Evolutionary conservation across 53 echinoderm and acorn worm species (phyloP).

Genomic region (Temnopleurus reevesii): DNA sequence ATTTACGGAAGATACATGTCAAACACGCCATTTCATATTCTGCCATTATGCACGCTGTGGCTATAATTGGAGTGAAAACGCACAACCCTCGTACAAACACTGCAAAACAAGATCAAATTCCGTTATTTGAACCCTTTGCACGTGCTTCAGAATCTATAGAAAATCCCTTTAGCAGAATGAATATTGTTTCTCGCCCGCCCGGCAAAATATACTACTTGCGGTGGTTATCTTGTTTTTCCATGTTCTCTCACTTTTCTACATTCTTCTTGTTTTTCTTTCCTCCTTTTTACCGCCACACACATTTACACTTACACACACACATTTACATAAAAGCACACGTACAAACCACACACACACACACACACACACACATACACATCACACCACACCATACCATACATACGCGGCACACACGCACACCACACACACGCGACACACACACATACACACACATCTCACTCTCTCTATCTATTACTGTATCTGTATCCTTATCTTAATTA

Average conservation of each 20-base stretch:
- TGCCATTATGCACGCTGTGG: not conserved
- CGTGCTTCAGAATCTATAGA: conserved; percentile 35
- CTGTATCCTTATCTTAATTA: not conserved
- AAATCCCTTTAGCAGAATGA: conserved; percentile 7
- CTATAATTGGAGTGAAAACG: conserved; percentile 7
- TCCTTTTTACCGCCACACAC: no score
- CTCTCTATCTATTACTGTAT: not conserved
- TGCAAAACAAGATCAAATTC: conserved; percentile 37
- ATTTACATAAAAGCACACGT: no score
- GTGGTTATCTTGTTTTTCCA: not conserved
- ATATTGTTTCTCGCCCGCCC: not conserved
- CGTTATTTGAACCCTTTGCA: conserved; percentile 1
- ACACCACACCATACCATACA: no score
- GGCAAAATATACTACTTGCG: not conserved
- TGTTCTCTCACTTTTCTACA: not conserved
- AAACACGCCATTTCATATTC: not conserved
- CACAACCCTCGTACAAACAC: conserved; percentile 15
- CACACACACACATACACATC: no score
- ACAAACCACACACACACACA: no score
- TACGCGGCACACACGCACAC: no score
- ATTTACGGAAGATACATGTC: not conserved
- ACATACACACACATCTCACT: no score
- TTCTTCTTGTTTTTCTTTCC: not conserved
- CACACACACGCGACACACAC: no score
- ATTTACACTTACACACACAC: no score